Base-by-base conservation (phyloP, 2,113 vertebrate species). In the Corvus moneduloides region DNA sequence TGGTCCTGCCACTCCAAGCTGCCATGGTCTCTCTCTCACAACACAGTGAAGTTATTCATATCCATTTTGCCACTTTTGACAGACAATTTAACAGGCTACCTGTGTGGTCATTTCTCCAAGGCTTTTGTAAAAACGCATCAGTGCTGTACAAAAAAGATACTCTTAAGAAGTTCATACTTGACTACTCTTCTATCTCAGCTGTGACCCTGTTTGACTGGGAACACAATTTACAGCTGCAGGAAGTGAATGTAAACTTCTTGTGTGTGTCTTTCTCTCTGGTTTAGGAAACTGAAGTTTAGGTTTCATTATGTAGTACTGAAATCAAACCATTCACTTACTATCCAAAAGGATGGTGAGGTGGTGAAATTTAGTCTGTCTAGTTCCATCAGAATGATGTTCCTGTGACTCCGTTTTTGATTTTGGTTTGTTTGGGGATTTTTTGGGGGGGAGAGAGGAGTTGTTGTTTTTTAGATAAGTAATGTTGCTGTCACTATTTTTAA, bases 361-460 rank as follows among this genome's bases (percentile, higher is more conserved):
- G 52, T 85, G 9, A 85, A 88, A 67, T 90, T 22, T 16, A 58
- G 32, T 28, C 51, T 61, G 59, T 28, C 28, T 44, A 79, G 28
- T 24, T 94, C 16, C 22, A 51, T 39, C 28, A 62, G 64, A 78
- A 64, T 48, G 16, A 87, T 41, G n/a, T 48, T 49, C 24, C 22
- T 54, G 15, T 26, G 15, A 82, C 18, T 51, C 11, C 15, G 7
- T 0, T 72, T 63, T 46, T 55, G 13, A 1, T 77, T 48, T 37
- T 52, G 23, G 10, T 51, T 68, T 58, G 26, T 32, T 86, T 68
- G 33, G 16, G 20, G 5, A 0, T n/a, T 37, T 69, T 49, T 51
- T 30, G 12, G 5, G 1, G 1, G 20, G 10, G 32, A 11, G 8
- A 67, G 26, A 43, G 30, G 3, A 3, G 5, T 30, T 30, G 17